Conservation (phyloP, 2,888 invertebrate species). For the Germaria angustata region DNA sequence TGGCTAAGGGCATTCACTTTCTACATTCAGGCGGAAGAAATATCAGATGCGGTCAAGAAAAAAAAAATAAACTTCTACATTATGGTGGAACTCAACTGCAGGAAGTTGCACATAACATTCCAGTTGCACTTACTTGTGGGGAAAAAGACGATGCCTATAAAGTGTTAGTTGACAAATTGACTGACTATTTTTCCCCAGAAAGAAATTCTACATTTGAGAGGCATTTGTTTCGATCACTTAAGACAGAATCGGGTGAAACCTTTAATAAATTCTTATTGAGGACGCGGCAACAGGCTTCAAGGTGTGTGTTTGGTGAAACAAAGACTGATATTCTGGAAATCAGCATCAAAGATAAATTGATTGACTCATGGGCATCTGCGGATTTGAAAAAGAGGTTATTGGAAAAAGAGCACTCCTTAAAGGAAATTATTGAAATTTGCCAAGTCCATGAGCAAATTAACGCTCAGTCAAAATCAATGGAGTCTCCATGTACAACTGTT, state of each 20-base stretch:
- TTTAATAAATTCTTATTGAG: slow-evolving; percentile 6
- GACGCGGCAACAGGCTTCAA: slow-evolving; percentile 6
- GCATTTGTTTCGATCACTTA: neutral
- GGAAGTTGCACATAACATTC: neutral
- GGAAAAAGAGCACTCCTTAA: slow-evolving; percentile 23
- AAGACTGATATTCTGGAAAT: slow-evolving; percentile 4
- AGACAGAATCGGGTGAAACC: neutral
- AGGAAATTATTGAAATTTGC: slow-evolving; percentile 18
- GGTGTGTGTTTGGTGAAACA: slow-evolving; percentile 22
- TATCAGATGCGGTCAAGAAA: neutral
- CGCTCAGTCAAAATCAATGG: slow-evolving; percentile 10
- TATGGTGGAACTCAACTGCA: neutral
- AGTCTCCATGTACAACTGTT: slow-evolving; percentile 5
- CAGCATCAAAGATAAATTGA: slow-evolving; percentile 3
- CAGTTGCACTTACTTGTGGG: neutral
- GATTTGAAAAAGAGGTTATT: slow-evolving; percentile 27
- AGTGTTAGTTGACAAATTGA: slow-evolving; percentile 1
- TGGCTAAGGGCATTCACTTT: neutral
- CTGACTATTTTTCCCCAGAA: slow-evolving; percentile 12
- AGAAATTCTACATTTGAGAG: slow-evolving; percentile 6
- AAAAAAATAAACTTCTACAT: neutral
- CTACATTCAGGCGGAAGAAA: neutral
- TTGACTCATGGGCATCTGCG: slow-evolving; percentile 10
- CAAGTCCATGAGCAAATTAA: slow-evolving; percentile 15
- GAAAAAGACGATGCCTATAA: slow-evolving; percentile 13